A percentile compares a stretch with the other conserved stretches of the same genome.
Evolutionary conservation across 2,113 vertebrate species (phyloP).

Genomic region (Jacana jacana): DNA sequence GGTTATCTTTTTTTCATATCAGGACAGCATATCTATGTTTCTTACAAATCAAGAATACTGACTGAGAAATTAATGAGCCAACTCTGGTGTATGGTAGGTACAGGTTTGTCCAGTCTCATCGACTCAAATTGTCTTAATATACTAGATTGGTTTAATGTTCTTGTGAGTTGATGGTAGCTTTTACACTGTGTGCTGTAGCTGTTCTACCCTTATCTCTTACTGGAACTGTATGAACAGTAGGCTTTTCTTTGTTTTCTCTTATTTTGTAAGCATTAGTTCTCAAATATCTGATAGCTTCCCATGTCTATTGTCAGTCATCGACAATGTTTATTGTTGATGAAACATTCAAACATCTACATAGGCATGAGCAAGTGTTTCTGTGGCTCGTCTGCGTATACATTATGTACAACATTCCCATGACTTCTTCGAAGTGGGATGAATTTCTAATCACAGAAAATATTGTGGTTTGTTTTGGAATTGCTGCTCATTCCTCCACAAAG

Average conservation of each 20-base stretch:
- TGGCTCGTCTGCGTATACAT: background rate
- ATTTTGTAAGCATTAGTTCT: background rate
- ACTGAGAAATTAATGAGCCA: rapidly evolving
- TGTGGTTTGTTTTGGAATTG: background rate
- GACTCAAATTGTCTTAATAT: background rate
- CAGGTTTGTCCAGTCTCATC: background rate
- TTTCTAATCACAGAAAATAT: background rate
- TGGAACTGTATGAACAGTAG: background rate
- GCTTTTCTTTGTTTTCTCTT: background rate
- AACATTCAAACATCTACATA: background rate
- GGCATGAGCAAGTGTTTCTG: background rate
- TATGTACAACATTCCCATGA: background rate
- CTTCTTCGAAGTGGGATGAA: background rate
- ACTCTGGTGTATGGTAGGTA: background rate
- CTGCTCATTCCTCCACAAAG: background rate
- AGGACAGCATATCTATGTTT: background rate
- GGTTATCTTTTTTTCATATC: background rate
- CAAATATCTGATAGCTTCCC: background rate
- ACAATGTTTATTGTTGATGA: background rate
- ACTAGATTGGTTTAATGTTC: background rate
- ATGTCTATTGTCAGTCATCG: background rate
- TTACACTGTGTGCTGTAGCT: background rate
- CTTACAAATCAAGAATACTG: background rate
- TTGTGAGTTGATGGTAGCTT: background rate
- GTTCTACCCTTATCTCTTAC: background rate